These are phyloP conservation scores for Callithrix jacchus DNA, from an alignment of 2,113 vertebrate genomes.

Conservation along the genomic window DNA sequence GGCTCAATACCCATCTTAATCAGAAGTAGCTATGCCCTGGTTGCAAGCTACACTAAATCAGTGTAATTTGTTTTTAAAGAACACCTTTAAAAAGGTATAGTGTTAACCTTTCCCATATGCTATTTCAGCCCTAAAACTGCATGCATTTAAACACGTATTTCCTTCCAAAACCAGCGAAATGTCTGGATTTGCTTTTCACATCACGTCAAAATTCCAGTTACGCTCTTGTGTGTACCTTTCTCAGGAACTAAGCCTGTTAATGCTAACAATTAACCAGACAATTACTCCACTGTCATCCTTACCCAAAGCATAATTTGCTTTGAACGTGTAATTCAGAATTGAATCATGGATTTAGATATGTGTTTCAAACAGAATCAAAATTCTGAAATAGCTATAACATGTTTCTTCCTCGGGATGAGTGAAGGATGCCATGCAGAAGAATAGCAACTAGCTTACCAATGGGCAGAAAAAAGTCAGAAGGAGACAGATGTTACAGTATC, in stretches of 20 bases:
- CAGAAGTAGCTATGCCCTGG: neutral
- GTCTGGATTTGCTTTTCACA: neutral
- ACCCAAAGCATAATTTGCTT: constrained; percentile 42
- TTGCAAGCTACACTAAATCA: neutral
- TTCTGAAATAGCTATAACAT: neutral
- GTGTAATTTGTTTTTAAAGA: neutral
- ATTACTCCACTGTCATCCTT: constrained; percentile 17
- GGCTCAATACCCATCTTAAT: neutral
- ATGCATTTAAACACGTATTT: neutral
- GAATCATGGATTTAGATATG: constrained; percentile 35
- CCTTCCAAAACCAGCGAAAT: neutral
- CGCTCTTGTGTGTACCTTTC: neutral
- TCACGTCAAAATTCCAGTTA: constrained; percentile 29
- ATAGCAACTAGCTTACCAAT: neutral
- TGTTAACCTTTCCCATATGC: neutral
- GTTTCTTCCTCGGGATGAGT: neutral
- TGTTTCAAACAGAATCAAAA: constrained; percentile 26
- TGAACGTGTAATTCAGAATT: constrained; percentile 48
- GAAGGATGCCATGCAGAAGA: neutral
- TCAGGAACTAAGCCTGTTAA: constrained; percentile 49
- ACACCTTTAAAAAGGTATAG: neutral
- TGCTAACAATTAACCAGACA: constrained; percentile 52
- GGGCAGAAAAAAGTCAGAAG: neutral
- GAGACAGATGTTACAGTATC: neutral
- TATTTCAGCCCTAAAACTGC: neutral